A percentile compares a stretch with the other conserved stretches of the same genome.
Evolutionary conservation across 1,140 invertebrate genomes (phyloP).

Genomic region (Triops cancriformis): DNA sequence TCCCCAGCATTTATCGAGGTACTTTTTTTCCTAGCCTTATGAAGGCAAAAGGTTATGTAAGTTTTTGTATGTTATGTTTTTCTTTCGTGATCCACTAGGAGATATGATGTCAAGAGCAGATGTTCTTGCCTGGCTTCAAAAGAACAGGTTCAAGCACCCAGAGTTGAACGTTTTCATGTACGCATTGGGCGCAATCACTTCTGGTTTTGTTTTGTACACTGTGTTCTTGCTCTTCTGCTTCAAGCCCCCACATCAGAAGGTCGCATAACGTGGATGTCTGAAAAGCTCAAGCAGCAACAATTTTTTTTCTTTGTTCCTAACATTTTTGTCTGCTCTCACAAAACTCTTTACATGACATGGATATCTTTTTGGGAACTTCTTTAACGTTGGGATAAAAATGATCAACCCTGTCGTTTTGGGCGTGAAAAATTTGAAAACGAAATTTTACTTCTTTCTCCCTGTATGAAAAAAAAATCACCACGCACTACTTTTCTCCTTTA

Average conservation of each 20-base stretch:
- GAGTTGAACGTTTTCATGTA: slow-evolving; percentile 94
- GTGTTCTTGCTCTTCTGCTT: slow-evolving; percentile 84
- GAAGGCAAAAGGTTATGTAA: neutral
- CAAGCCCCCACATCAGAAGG: slow-evolving; percentile 32
- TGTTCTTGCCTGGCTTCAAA: slow-evolving; percentile 86
- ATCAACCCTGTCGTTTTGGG: neutral
- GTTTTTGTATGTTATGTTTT: slow-evolving; percentile 20
- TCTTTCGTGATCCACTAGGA: slow-evolving; percentile 46
- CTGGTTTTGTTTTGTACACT: slow-evolving; percentile 81
- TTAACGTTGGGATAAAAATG: neutral
- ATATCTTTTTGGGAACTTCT: neutral
- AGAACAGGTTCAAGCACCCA: slow-evolving; percentile 84
- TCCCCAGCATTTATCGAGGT: slow-evolving; percentile 91
- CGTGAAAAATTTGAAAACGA: neutral
- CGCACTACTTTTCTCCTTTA: neutral
- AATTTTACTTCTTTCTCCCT: neutral
- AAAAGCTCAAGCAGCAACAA: neutral
- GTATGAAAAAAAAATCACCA: neutral
- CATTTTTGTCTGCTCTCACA: neutral
- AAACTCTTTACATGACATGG: neutral
- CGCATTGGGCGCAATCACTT: slow-evolving; percentile 70
- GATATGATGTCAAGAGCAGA: slow-evolving; percentile 72
- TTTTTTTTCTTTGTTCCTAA: neutral
- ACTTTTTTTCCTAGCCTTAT: slow-evolving; percentile 30
- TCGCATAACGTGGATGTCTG: slow-evolving; percentile 20